Conservation (phyloP, 1,140 invertebrate genomes). For the Asobara japonica region DNA sequence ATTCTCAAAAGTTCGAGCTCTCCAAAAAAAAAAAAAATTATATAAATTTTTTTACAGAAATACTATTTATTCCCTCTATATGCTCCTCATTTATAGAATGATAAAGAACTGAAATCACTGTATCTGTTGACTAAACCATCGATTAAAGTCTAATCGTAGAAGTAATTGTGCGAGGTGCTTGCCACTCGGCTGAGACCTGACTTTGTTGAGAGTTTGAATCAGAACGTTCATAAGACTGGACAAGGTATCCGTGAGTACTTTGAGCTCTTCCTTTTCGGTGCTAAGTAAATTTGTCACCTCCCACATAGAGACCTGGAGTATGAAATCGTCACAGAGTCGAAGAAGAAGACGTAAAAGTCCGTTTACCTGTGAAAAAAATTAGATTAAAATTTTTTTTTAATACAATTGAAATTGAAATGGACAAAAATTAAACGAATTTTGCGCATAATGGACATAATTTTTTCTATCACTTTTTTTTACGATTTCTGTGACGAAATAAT, state of each 20-base stretch:
- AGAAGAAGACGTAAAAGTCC: constrained; percentile 58
- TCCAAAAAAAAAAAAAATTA: too few species aligned
- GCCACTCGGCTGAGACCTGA: constrained; percentile 73
- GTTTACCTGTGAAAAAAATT: constrained; percentile 52
- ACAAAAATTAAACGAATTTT: too few species aligned
- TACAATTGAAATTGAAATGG: too few species aligned
- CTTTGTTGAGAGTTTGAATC: constrained; percentile 68
- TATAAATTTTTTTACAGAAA: too few species aligned
- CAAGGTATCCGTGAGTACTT: constrained; percentile 57
- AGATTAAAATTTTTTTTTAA: not conserved
- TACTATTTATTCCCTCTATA: too few species aligned
- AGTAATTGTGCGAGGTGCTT: constrained; percentile 76
- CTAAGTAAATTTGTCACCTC: constrained; percentile 58
- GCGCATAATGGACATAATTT: too few species aligned
- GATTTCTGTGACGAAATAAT: not conserved
- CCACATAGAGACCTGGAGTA: constrained; percentile 62
- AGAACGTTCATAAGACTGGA: constrained; percentile 61
- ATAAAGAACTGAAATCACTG: constrained; percentile 16
- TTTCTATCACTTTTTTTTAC: too few species aligned
- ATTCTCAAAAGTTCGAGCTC: too few species aligned
- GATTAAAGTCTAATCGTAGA: constrained; percentile 78
- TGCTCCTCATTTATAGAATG: constrained; percentile 20
- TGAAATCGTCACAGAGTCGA: constrained; percentile 62
- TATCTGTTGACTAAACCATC: constrained; percentile 74
- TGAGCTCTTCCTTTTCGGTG: constrained; percentile 60